Conservation (phyloP, 2,113 vertebrate species). For the Hippolais icterina region DNA sequence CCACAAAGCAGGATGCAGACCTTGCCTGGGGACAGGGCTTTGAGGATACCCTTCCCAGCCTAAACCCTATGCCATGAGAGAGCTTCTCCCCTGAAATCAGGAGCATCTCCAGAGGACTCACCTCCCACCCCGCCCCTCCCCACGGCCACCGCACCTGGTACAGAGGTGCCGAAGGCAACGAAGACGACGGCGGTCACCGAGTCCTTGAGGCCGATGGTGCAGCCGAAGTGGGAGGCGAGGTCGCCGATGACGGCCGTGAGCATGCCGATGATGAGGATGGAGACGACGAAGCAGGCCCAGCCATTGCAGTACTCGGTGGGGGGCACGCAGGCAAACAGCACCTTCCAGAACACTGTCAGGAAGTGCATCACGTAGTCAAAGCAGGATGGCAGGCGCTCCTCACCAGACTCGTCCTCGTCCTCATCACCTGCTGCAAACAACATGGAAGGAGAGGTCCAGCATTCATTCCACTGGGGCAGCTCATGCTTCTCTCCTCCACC, state of each 20-base stretch:
- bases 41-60: not conserved
- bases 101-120: not conserved
- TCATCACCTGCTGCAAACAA: slow-evolving; percentile 82
- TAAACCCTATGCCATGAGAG: not conserved
- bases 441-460: not conserved
- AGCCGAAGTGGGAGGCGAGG: slow-evolving; percentile 96
- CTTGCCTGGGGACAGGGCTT: not conserved
- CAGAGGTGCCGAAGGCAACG: slow-evolving; percentile 93
- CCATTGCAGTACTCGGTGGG: slow-evolving; percentile 95
- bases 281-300: slow-evolving; percentile 93
- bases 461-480: not conserved
- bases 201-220: slow-evolving; percentile 98
- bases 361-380: slow-evolving; percentile 99
- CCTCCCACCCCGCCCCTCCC: not conserved
- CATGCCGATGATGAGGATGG: slow-evolving; percentile 93
- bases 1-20: not conserved
- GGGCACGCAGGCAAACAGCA: slow-evolving; percentile 95
- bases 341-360: slow-evolving; percentile 99
- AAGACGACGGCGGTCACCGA: slow-evolving; percentile 95
- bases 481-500: fast-evolving
- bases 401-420: slow-evolving; percentile 93
- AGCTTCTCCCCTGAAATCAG: not conserved
- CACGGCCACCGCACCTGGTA: slow-evolving; percentile 79
- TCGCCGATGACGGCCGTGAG: slow-evolving; percentile 95
- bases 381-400: slow-evolving; percentile 94